Conservation (phyloP, 2,113 vertebrate species). For the Aegotheles bennettii region DNA sequence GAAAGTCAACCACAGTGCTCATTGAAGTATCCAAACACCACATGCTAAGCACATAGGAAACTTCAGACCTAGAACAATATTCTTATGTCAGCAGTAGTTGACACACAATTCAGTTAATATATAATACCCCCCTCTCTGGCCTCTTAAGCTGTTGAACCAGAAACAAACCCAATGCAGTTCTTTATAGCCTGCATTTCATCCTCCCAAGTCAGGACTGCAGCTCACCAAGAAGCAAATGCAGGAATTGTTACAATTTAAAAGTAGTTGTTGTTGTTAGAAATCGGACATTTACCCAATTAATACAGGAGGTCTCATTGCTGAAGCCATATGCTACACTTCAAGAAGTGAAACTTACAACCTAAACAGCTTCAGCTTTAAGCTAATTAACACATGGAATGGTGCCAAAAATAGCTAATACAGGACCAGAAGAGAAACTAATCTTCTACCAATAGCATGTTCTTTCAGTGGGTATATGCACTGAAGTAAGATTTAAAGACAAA, state of each 20-base stretch:
- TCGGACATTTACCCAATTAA: not conserved
- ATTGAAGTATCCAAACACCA: not conserved
- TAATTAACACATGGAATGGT: not conserved
- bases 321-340: not conserved
- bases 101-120: not conserved
- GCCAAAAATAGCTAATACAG: not conserved
- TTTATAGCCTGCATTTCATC: not conserved
- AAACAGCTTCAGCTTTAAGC: slow-evolving; percentile 24
- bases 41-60: not conserved
- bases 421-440: not conserved
- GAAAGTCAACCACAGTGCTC: not conserved
- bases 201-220: not conserved
- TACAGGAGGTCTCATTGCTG: not conserved
- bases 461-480: not conserved
- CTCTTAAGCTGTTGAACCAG: not conserved
- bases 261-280: not conserved
- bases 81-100: not conserved
- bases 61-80: not conserved
- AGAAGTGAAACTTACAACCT: not conserved
- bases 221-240: not conserved
- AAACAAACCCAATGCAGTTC: not conserved
- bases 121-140: not conserved
- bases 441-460: not conserved
- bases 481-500: not conserved
- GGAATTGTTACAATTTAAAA: not conserved